Conservation (phyloP, 2,797 vertebrate species). For the Etheostoma nigrum region DNA sequence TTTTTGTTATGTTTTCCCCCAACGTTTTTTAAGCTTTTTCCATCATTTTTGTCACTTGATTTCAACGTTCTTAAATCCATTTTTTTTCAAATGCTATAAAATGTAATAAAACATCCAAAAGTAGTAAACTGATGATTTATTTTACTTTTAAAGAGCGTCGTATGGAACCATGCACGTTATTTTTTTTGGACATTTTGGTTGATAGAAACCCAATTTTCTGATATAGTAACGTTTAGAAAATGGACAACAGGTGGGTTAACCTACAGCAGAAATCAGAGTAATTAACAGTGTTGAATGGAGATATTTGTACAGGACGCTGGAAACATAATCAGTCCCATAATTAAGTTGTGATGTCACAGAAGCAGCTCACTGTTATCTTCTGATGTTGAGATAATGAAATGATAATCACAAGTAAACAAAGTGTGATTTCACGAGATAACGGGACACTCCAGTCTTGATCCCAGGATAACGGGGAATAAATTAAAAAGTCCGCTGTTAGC, state of each 20-base stretch:
- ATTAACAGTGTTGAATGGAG: background rate
- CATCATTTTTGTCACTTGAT: too few relatives aligned
- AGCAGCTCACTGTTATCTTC: slow-evolving; percentile 26
- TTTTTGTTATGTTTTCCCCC: too few relatives aligned
- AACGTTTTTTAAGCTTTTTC: too few relatives aligned
- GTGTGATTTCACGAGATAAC: slow-evolving; percentile 35
- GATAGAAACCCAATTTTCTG: too few relatives aligned
- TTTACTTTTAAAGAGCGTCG: too few relatives aligned
- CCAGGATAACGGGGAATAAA: slow-evolving; percentile 4
- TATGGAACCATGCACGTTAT: too few relatives aligned
- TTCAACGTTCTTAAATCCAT: too few relatives aligned
- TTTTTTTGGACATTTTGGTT: too few relatives aligned
- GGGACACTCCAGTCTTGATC: slow-evolving; percentile 44
- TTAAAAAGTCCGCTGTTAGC: background rate
- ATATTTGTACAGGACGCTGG: background rate
- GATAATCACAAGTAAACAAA: slow-evolving; percentile 46
- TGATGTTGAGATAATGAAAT: slow-evolving; percentile 37
- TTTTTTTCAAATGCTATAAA: too few relatives aligned
- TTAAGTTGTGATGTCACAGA: slow-evolving; percentile 29
- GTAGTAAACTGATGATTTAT: too few relatives aligned
- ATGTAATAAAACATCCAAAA: too few relatives aligned
- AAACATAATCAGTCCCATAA: slow-evolving; percentile 39
- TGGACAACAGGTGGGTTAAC: background rate
- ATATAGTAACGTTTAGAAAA: too few relatives aligned
- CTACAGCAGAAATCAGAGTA: slow-evolving; percentile 3